Evolutionary conservation across 2,797 vertebrate species (phyloP).

Genomic region (Champsocephalus esox): DNA sequence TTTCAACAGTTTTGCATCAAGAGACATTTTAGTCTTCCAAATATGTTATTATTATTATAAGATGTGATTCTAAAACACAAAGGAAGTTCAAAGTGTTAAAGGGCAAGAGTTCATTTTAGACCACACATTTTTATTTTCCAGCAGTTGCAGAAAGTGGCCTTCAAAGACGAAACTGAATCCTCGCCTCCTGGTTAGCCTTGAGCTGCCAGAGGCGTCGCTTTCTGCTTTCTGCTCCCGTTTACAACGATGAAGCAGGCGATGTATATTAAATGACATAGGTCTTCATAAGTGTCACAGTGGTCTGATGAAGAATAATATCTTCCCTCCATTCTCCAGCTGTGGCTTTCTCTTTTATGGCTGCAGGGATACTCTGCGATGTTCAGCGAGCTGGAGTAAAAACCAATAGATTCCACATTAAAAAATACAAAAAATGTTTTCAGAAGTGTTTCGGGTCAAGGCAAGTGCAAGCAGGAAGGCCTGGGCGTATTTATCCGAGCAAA

Average conservation of each 20-base stretch:
- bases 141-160: slow-evolving; percentile 43
- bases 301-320: slow-evolving; percentile 82
- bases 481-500: slow-evolving; percentile 46
- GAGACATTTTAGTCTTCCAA: too few species aligned
- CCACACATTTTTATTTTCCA: slow-evolving; percentile 21
- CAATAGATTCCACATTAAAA: slow-evolving; percentile 45
- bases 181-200: slow-evolving; percentile 60
- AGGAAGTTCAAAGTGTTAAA: neutral
- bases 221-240: slow-evolving; percentile 51
- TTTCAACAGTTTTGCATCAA: too few species aligned
- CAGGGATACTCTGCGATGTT: slow-evolving; percentile 61
- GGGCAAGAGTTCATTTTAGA: slow-evolving; percentile 11
- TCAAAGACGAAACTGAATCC: slow-evolving; percentile 53
- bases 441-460: slow-evolving; percentile 62
- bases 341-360: slow-evolving; percentile 67
- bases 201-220: slow-evolving; percentile 54
- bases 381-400: slow-evolving; percentile 52
- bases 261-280: slow-evolving; percentile 85
- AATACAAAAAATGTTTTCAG: slow-evolving; percentile 38
- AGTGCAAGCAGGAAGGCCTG: slow-evolving; percentile 48
- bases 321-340: slow-evolving; percentile 60
- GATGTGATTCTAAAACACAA: neutral
- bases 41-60: too few species aligned
- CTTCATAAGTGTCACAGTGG: slow-evolving; percentile 81
- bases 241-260: slow-evolving; percentile 66